phyloP scores from a whole-genome alignment of 2,113 vertebrate species.

The Nannobrachium achirus region DNA sequence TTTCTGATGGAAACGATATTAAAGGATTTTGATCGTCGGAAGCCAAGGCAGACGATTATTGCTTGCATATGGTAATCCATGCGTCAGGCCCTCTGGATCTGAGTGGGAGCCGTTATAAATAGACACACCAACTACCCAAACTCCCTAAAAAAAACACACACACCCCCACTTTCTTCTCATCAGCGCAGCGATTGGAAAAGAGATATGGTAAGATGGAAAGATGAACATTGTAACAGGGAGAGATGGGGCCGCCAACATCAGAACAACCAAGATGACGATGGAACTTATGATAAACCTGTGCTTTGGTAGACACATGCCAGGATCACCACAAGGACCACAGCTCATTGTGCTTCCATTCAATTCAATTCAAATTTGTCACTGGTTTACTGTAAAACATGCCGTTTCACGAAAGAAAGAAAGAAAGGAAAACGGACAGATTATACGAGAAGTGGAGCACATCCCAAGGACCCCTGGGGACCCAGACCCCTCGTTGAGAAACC shows the following conservation, averaged over 20 bases:
- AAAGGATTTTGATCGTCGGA: slow-evolving; percentile 57
- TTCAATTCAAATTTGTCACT: no score
- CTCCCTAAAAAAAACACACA: slow-evolving; percentile 11
- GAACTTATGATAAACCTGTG: background rate
- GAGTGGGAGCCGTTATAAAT: slow-evolving; percentile 20
- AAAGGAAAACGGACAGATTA: no score
- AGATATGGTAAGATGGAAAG: slow-evolving; percentile 10
- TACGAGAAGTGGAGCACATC: no score
- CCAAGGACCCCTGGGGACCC: no score
- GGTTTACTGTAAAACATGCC: no score
- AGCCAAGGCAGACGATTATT: slow-evolving; percentile 54
- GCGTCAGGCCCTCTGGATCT: slow-evolving; percentile 36
- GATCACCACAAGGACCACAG: no score
- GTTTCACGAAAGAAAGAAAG: no score
- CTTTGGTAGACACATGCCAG: no score
- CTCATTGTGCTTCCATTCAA: no score
- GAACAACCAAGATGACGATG: background rate
- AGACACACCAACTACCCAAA: slow-evolving; percentile 9
- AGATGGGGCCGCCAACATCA: background rate
- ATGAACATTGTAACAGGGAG: background rate
- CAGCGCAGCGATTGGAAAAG: slow-evolving; percentile 21
- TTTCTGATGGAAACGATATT: slow-evolving; percentile 61
- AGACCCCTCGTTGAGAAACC: no score
- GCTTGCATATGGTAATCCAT: slow-evolving; percentile 61
- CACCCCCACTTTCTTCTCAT: slow-evolving; percentile 6